Base-by-base conservation (phyloP, 2,888 invertebrate species). In the Rosalia funebris region DNA sequence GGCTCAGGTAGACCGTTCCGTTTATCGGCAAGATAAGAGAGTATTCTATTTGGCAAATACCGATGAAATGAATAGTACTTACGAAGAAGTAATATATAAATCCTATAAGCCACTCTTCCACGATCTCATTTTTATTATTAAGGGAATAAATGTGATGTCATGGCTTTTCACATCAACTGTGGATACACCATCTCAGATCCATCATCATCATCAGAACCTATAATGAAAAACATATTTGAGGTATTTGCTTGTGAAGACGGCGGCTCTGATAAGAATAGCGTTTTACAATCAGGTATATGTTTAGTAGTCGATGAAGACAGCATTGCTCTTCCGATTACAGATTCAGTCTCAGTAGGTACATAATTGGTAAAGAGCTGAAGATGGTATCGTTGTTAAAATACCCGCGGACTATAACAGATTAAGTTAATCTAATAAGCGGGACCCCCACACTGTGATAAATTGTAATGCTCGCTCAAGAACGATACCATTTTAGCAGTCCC, bases 371-470 rank as follows among this genome's bases (percentile, higher is more conserved):
- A 71, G 69, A 67, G 69, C 68, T 72, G 69, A 73, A 74, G 72
- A 73, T 73, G 72, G 71, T 72, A 72, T 72, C 72, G 67, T 57
- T 56, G 60, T 53, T 58, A 64, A 68, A 70, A 69, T 65, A 66
- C 69, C 72, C 70, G 70, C 72, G 66, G 75, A 73, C 75, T 73
- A 65, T 73, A 74, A 76, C 75, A 70, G 76, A 76, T 76, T 75
- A 76, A 75, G 59, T 75, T 76, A 76, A 76, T 76, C 76, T 76
- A 76, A 76, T 76, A 76, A 76, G 73, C 75, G 70, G 75, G 65
- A 70, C 70, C 73, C 75, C 76, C 68, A 75, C 69, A 66, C 61
- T 65, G 75, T 76, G 76, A 76, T 76, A 68, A 70, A 75, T 75
- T 61, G 69, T 68, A 62, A 60, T 60, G 60, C 52, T 52, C 52